Evolutionary conservation across 2,113 vertebrate genomes (phyloP).

Genomic region (Notothenia coriiceps): DNA sequence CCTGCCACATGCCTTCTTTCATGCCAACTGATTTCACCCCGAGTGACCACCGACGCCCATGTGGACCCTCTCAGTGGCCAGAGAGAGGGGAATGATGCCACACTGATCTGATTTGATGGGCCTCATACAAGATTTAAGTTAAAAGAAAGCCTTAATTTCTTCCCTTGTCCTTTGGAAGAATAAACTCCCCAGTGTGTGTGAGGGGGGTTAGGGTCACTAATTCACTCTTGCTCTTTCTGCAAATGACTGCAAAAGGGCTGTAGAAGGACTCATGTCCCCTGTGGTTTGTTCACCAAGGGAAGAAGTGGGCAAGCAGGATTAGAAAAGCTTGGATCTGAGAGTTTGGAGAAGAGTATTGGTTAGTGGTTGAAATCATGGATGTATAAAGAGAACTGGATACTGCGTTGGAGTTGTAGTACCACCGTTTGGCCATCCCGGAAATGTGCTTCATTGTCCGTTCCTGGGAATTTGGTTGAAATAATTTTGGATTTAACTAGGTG

Average conservation of each 20-base stretch:
- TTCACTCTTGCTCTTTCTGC: background rate
- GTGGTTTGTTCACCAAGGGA: background rate
- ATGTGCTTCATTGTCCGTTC: too few species aligned
- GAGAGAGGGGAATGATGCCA: background rate
- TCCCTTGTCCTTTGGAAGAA: background rate
- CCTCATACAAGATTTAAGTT: background rate
- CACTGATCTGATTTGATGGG: background rate
- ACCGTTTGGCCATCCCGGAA: too few species aligned
- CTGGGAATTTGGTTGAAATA: too few species aligned
- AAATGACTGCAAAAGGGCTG: conserved; percentile 5
- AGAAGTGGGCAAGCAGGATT: background rate
- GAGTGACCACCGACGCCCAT: conserved; percentile 3
- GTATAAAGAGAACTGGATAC: too few species aligned
- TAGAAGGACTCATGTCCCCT: background rate
- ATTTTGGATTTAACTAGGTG: too few species aligned
- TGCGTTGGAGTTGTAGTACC: too few species aligned
- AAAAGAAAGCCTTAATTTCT: background rate
- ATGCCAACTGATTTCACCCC: background rate
- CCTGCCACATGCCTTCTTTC: conserved; percentile 3
- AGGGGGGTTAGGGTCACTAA: conserved; percentile 7
- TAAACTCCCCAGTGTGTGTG: background rate
- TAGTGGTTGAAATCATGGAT: background rate
- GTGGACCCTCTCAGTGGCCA: background rate
- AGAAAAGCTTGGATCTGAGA: background rate
- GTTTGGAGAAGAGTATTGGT: background rate